These are phyloP conservation scores for Rugalucina vietnamica DNA, from an alignment of 2,888 invertebrate species.

Conservation along the genomic window DNA sequence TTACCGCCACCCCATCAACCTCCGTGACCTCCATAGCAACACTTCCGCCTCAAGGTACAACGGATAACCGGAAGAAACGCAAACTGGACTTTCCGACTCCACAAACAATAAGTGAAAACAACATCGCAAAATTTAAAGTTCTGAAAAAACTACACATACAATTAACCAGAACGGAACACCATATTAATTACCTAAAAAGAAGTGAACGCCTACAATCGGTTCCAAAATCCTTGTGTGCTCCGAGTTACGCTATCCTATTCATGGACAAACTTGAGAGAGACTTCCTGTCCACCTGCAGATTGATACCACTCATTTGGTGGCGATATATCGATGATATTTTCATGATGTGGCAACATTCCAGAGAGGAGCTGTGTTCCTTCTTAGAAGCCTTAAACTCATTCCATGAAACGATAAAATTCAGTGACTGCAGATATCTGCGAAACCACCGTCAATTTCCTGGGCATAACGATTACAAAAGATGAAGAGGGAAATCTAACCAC, in stretches of 20 bases:
- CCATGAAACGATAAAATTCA: background rate
- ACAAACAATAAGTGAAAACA: background rate
- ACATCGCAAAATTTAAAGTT: background rate
- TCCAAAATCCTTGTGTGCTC: background rate
- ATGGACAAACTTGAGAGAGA: background rate
- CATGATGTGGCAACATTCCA: background rate
- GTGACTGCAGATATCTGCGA: background rate
- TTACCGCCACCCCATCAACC: background rate
- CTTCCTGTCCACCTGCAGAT: background rate
- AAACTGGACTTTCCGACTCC: background rate
- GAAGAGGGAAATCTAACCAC: background rate
- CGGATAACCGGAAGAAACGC: background rate
- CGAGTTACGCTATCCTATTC: too few species aligned
- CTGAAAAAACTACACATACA: background rate
- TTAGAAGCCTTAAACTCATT: background rate
- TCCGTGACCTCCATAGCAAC: background rate
- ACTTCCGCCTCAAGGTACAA: background rate
- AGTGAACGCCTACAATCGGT: background rate
- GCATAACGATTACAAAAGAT: background rate
- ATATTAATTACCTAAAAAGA: background rate
- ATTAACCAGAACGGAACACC: background rate
- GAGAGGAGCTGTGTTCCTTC: background rate
- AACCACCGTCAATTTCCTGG: background rate
- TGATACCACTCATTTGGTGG: background rate
- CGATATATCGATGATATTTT: background rate